Evolutionary conservation across 2,113 vertebrate genomes (phyloP).

Genomic region (Antechinus flavipes): DNA sequence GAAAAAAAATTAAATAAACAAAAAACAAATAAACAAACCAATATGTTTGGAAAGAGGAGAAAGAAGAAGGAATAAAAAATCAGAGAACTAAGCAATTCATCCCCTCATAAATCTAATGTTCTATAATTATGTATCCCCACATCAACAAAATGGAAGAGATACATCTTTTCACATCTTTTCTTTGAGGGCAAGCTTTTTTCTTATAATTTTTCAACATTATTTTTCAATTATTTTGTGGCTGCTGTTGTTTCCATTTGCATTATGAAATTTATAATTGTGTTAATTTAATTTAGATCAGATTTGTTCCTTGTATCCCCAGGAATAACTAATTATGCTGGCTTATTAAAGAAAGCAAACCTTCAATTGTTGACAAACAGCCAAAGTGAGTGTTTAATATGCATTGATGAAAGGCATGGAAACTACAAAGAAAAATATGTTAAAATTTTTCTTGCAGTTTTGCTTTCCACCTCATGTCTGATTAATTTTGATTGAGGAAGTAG

Average conservation of each 20-base stretch:
- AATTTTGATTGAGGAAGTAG: neutral
- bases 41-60: neutral
- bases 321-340: neutral
- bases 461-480: constrained; percentile 19
- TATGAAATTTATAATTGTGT: neutral
- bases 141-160: neutral
- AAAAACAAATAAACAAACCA: too few species aligned
- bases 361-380: neutral
- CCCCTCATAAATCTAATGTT: neutral
- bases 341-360: neutral
- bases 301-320: neutral
- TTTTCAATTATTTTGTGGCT: neutral
- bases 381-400: neutral
- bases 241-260: neutral
- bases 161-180: neutral
- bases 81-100: neutral
- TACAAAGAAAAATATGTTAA: neutral
- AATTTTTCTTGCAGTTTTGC: neutral
- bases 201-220: neutral
- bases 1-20: neutral
- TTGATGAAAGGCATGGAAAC: neutral
- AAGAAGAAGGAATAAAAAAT: neutral
- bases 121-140: neutral
- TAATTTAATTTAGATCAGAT: neutral
- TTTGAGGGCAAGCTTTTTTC: neutral